Percentiles rank a stretch among this genome's conserved stretches.
Conservation (phyloP, 2,113 vertebrate genomes). For the Sardina pilchardus region DNA sequence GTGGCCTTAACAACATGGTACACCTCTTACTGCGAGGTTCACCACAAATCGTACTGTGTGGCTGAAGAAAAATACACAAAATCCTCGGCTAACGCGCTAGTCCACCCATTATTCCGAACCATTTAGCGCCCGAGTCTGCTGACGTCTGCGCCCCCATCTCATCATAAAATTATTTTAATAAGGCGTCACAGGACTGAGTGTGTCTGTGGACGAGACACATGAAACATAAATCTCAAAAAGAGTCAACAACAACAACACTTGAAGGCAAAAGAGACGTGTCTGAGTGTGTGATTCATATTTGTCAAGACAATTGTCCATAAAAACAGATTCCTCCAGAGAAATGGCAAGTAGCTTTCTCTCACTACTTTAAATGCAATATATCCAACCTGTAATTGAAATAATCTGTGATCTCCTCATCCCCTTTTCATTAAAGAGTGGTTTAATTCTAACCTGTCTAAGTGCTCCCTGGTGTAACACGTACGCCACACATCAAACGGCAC, state of each 20-base stretch:
- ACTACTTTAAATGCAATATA: background rate
- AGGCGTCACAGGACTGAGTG: background rate
- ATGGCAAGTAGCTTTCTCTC: background rate
- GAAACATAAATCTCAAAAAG: background rate
- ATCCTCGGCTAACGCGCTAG: background rate
- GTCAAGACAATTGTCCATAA: background rate
- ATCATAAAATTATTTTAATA: background rate
- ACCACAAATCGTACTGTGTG: background rate
- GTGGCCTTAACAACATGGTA: background rate
- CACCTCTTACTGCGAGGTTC: background rate
- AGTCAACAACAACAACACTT: background rate
- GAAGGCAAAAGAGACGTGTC: background rate
- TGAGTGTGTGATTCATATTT: background rate
- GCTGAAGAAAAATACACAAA: background rate
- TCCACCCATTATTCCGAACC: background rate
- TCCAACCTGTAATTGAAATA: slow-evolving; percentile 1
- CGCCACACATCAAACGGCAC: background rate
- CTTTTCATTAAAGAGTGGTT: background rate
- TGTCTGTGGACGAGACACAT: background rate
- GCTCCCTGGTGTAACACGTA: background rate
- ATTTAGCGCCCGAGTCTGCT: background rate
- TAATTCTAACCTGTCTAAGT: background rate
- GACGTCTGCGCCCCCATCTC: background rate
- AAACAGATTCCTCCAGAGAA: background rate
- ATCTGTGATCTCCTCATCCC: slow-evolving; percentile 2